Conservation (phyloP, 2,797 vertebrate species). For the Pseudomugil gertrudae region DNA sequence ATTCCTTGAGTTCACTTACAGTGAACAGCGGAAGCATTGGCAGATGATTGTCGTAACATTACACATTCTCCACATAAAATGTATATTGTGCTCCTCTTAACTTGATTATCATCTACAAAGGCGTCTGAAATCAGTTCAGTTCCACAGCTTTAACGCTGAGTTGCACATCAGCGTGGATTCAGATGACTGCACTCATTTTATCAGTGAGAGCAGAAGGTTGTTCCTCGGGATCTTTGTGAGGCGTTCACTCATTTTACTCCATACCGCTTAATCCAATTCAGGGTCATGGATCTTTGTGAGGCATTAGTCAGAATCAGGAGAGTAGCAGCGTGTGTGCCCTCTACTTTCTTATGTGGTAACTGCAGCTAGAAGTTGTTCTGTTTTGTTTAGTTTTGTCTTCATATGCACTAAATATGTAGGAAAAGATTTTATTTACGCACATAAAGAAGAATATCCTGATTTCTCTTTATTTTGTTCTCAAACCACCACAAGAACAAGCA, state of each 20-base stretch:
- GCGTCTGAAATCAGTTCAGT: neutral
- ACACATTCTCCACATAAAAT: neutral
- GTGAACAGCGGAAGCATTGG: neutral
- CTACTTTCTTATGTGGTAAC: slow-evolving; percentile 19
- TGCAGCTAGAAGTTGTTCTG: slow-evolving; percentile 5
- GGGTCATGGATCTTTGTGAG: slow-evolving; percentile 6
- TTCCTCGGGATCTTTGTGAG: slow-evolving; percentile 9
- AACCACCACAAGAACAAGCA: too few relatives aligned
- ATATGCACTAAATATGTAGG: neutral
- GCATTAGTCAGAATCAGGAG: neutral
- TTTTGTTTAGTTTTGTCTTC: neutral
- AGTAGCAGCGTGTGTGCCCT: neutral
- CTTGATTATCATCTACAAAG: neutral
- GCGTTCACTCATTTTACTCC: neutral
- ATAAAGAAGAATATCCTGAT: too few relatives aligned
- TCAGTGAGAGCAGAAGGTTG: neutral
- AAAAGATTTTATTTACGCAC: neutral
- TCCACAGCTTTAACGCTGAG: neutral
- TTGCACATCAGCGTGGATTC: neutral
- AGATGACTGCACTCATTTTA: neutral
- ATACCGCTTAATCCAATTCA: too few relatives aligned
- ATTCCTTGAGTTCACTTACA: too few relatives aligned
- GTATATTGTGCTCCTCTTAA: neutral
- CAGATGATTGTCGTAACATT: neutral
- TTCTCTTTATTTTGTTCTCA: too few relatives aligned